Conservation (phyloP, 92 coral and sea anemone species). For the Chrysogorgia sp. region DNA sequence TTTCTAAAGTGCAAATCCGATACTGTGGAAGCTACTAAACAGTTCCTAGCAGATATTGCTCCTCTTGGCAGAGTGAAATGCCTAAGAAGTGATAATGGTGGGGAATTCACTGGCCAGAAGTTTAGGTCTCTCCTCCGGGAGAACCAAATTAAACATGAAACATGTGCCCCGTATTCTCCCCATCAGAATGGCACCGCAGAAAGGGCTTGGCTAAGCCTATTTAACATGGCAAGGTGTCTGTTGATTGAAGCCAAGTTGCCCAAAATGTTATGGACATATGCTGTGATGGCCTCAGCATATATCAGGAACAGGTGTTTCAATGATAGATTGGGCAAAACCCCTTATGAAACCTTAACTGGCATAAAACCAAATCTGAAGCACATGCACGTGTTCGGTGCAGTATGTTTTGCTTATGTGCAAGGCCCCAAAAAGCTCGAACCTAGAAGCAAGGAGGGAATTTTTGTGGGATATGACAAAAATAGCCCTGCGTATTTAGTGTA, state of each 20-base stretch:
- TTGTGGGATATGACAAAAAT: conserved; percentile 45
- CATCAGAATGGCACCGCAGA: conserved; percentile 57
- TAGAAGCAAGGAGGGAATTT: conserved; percentile 45
- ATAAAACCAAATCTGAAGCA: conserved; percentile 26
- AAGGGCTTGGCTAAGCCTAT: conserved; percentile 56
- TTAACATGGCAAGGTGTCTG: too few relatives aligned
- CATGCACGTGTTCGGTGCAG: conserved; percentile 55
- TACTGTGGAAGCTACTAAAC: conserved; percentile 30
- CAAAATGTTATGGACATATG: conserved; percentile 37
- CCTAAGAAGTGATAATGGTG: conserved; percentile 46
- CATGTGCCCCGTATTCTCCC: conserved; percentile 46
- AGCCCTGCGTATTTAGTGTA: conserved; percentile 56
- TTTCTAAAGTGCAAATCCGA: conserved; percentile 22
- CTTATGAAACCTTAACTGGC: conserved; percentile 51
- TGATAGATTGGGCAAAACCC: conserved; percentile 50
- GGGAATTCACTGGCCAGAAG: conserved; percentile 37
- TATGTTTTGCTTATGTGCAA: conserved; percentile 52
- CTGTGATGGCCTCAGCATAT: conserved; percentile 33
- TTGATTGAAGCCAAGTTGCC: conserved; percentile 46
- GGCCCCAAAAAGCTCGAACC: conserved; percentile 43
- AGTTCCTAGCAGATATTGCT: conserved; percentile 43
- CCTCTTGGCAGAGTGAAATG: conserved; percentile 50
- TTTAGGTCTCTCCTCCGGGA: conserved; percentile 40
- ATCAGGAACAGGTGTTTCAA: conserved; percentile 43
- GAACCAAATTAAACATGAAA: conserved; percentile 52